Percentiles rank a stretch among this genome's conserved stretches.
Evolutionary conservation across 37 sponge, comb jelly and placozoan genomes (phyloP).

Genomic region (Oopsacas minuta): DNA sequence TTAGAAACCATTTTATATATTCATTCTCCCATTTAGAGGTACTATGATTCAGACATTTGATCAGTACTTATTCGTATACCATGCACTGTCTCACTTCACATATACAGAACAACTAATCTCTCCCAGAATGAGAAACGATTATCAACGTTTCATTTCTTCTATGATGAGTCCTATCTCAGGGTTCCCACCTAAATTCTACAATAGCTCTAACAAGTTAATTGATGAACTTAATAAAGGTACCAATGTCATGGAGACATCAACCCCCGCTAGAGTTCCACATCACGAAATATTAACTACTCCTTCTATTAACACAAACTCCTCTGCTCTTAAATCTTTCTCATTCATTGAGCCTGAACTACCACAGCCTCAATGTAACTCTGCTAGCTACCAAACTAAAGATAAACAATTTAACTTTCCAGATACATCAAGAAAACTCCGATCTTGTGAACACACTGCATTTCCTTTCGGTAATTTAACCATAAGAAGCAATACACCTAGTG

Average conservation of each 20-base stretch:
- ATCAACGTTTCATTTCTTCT: background rate
- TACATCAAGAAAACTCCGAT: background rate
- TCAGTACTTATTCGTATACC: background rate
- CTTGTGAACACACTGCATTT: background rate
- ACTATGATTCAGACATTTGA: slow-evolving; percentile 7
- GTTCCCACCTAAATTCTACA: slow-evolving; percentile 8
- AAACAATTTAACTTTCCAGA: background rate
- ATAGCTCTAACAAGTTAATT: background rate
- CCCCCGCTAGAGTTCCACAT: background rate
- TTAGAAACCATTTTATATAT: background rate
- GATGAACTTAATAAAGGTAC: background rate
- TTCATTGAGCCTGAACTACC: background rate
- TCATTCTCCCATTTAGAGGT: background rate
- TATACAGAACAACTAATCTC: background rate
- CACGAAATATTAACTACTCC: background rate
- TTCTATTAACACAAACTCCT: background rate
- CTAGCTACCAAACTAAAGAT: background rate
- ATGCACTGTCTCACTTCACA: background rate
- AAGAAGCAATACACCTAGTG: background rate
- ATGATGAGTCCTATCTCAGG: slow-evolving; percentile 12
- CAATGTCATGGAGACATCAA: background rate
- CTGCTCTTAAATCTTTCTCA: background rate
- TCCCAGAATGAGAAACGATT: background rate
- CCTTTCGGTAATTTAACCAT: background rate
- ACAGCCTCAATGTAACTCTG: background rate